Percentiles rank a stretch among this genome's conserved stretches.
phyloP scores from a whole-genome alignment of 2,797 vertebrate genomes.

The Rhinoraja longicauda region DNA sequence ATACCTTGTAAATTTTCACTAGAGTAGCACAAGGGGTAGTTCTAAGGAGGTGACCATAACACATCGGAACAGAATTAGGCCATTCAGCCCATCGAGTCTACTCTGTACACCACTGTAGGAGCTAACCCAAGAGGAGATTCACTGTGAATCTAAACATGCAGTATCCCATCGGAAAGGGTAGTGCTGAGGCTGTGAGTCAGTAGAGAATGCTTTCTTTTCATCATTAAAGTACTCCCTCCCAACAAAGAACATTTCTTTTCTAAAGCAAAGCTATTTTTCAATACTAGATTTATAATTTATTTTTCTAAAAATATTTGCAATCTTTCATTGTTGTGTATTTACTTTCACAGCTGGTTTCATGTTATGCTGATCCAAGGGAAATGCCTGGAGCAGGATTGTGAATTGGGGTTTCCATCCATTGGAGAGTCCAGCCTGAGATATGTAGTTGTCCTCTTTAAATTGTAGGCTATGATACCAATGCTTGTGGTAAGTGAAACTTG shows the following conservation, averaged over 20 bases:
- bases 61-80: no score
- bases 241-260: not conserved
- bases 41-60: not conserved
- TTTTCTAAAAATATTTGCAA: no score
- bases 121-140: not conserved
- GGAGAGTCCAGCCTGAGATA: not conserved
- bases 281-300: not conserved
- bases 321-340: not conserved
- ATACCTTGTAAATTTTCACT: not conserved
- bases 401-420: not conserved
- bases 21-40: not conserved
- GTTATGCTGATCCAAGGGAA: not conserved
- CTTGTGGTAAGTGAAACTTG: slow-evolving; percentile 3
- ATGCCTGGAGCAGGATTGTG: not conserved
- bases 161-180: not conserved
- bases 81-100: no score
- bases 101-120: not conserved
- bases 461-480: not conserved
- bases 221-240: not conserved
- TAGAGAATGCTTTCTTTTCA: not conserved
- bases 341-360: not conserved
- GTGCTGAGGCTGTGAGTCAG: not conserved
- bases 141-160: not conserved
- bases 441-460: not conserved
- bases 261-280: not conserved